These are phyloP conservation scores for Nephrocerus scutellatus DNA, from an alignment of 2,888 invertebrate species.

Conservation along the genomic window DNA sequence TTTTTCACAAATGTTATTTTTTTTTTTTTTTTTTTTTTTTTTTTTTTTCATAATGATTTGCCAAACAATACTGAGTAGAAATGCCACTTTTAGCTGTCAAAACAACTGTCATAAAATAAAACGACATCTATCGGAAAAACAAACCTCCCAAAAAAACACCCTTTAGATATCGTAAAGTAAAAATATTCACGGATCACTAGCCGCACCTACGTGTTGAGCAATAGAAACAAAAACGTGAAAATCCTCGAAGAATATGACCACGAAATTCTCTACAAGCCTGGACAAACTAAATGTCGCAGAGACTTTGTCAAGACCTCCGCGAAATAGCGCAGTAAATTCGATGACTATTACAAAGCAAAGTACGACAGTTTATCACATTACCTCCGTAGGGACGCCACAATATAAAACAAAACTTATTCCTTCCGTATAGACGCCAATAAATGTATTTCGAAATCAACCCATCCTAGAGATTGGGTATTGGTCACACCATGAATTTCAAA, in stretches of 20 bases:
- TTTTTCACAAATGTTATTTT: too few species aligned
- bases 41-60: too few species aligned
- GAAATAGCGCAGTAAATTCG: conserved; percentile 3
- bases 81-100: too few species aligned
- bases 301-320: conserved; percentile 5
- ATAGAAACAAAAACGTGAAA: conserved; percentile 7
- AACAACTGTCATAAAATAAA: too few species aligned
- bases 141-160: too few species aligned
- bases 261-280: conserved; percentile 9
- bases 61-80: too few species aligned
- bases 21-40: too few species aligned
- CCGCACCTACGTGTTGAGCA: conserved; percentile 4
- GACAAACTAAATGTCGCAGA: conserved; percentile 8
- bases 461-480: conserved; percentile 1
- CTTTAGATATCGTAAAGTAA: conserved; percentile 5
- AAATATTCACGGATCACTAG: conserved; percentile 10
- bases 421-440: conserved; percentile 7
- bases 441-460: conserved; percentile 12
- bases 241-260: conserved; percentile 6
- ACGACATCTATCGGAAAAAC: too few species aligned
- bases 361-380: too few species aligned
- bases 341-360: conserved; percentile 8
- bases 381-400: too few species aligned
- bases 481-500: neutral
- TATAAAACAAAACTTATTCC: conserved; percentile 11